Percentiles rank a stretch among this genome's conserved stretches.
Conservation (phyloP, 2,113 vertebrate species). For the Sceloporus undulatus region DNA sequence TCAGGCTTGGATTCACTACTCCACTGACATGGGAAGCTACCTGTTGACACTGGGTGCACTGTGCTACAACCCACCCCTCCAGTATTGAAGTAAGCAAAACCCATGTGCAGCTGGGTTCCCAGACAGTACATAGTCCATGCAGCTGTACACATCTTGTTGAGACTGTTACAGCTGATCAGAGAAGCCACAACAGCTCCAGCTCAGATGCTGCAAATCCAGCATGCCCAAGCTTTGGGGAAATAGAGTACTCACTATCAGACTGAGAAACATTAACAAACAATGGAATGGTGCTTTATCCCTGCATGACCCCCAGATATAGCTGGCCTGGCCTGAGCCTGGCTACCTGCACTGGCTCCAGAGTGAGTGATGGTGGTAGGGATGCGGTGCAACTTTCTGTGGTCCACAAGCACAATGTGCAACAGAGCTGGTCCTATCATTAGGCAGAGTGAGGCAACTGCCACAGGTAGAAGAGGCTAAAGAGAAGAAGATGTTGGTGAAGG, state of each 20-base stretch:
- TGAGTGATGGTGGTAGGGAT: neutral
- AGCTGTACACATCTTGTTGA: neutral
- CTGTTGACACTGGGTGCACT: neutral
- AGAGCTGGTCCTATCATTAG: too few relatives aligned
- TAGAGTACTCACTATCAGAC: neutral
- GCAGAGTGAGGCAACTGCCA: too few relatives aligned
- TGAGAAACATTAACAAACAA: neutral
- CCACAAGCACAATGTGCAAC: neutral
- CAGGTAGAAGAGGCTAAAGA: too few relatives aligned
- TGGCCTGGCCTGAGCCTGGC: neutral
- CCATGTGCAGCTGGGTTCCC: neutral
- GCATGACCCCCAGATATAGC: neutral
- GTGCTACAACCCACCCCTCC: too few relatives aligned
- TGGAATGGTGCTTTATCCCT: too few relatives aligned
- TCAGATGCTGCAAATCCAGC: neutral
- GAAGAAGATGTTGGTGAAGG: too few relatives aligned
- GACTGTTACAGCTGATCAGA: neutral
- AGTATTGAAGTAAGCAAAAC: neutral
- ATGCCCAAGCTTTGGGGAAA: too few relatives aligned
- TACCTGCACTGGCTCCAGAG: neutral
- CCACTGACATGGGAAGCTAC: too few relatives aligned
- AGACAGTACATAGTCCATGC: neutral
- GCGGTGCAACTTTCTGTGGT: too few relatives aligned
- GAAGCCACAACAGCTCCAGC: neutral
- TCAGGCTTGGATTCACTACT: too few relatives aligned